Percentiles rank a stretch among this genome's conserved stretches.
phyloP scores from a whole-genome alignment of 2,113 vertebrate species.

The Orientallactaga bullata region DNA sequence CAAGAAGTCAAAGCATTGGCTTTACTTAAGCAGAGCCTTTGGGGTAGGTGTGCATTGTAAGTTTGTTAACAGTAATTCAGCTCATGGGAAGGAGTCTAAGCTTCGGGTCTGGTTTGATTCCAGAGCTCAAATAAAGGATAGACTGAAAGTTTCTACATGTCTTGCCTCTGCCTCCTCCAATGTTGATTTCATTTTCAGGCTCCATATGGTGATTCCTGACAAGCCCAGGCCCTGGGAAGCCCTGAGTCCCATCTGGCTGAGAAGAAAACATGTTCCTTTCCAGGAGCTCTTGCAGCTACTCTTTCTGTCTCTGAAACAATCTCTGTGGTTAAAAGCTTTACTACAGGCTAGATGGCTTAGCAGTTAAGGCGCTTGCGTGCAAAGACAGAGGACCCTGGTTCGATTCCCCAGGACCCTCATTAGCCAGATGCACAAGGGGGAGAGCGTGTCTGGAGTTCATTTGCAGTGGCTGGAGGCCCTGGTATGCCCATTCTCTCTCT shows the following conservation, averaged over 20 bases:
- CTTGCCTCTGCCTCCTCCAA: neutral
- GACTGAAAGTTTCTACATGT: neutral
- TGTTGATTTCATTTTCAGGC: neutral
- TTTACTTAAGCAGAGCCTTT: neutral
- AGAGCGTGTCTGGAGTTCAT: no score
- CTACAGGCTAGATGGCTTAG: no score
- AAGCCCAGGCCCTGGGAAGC: neutral
- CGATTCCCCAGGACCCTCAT: no score
- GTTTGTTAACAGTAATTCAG: neutral
- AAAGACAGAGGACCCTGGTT: no score
- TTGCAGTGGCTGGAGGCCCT: no score
- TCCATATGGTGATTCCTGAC: neutral
- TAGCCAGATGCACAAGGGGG: no score
- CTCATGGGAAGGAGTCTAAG: neutral
- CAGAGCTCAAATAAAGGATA: neutral
- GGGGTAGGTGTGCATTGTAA: neutral
- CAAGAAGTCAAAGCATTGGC: neutral
- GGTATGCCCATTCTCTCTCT: no score
- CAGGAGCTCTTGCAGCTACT: neutral
- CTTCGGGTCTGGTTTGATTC: neutral
- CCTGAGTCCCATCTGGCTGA: neutral
- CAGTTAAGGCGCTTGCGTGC: no score
- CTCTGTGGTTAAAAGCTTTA: neutral
- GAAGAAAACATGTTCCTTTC: neutral
- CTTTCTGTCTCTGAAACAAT: neutral